Evolutionary conservation across 2,113 vertebrate genomes (phyloP), one percentile per base, ranked within the genome.

Genomic region (Pomatorhinus ruficollis): DNA sequence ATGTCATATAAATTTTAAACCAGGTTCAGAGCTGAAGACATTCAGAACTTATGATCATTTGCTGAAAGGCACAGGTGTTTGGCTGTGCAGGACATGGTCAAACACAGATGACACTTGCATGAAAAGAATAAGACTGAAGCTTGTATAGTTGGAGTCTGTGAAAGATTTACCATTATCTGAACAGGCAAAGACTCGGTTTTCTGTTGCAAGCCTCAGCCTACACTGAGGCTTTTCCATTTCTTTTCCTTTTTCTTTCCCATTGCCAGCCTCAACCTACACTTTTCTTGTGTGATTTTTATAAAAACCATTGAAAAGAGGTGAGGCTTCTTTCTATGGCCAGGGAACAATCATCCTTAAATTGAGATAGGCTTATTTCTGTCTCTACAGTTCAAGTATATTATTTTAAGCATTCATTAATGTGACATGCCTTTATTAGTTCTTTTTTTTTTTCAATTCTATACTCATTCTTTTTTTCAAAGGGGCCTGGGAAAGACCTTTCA

Each of bases 401-500:
- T 44, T 65, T 68, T 22, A 65, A 75, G 5, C 12, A 80, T 54
- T 35, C 78, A 3, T 53, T 72, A 54, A 52, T 53, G 8, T 61
- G 31, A 17, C 17, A 64, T 15, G 7, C 9, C 40, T 52, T 50
- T 61, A 59, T 31, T 85, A 54, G 33, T 23, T 3, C 15, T 1
- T 60, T 57, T 66, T 39, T 66, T 39, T 25, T 54, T 28, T 15
- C 49, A 82, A 59, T 35, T 53, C 11, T 27, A 15, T 42, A 27
- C 1, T 75, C 10, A 56, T 57, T 70, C 57, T 79, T 90, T 66
- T 59, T 54, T 16, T 87, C 39, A 82, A 54, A 99, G 99, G 98
- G 64, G 92, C 97, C 78, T 99, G 99, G 99, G 91, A 98, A 91
- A 97, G 31, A 14, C 98, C 98, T 47, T 99, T 99, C 39, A 20